Conservation (phyloP, 2,888 invertebrate genomes). For the Dusona sp. region DNA sequence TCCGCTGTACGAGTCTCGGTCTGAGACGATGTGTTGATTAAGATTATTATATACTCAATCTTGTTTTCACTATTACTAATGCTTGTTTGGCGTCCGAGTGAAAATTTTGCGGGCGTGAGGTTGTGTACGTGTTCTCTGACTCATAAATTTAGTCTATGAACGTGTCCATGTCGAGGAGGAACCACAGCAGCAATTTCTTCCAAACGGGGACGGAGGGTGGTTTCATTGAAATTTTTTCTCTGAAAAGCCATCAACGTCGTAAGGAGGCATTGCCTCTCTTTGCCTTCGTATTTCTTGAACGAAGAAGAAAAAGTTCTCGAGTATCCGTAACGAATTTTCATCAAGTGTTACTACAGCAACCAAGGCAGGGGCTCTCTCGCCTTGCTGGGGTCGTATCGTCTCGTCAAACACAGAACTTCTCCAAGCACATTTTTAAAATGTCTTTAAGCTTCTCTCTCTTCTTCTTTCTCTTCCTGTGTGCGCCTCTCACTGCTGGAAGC, state of each 20-base stretch:
- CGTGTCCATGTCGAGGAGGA: not conserved
- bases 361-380: slow-evolving; percentile 35
- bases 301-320: slow-evolving; percentile 45
- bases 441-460: slow-evolving; percentile 66
- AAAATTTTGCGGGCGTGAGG: not conserved
- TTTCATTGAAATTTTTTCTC: slow-evolving; percentile 50
- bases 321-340: slow-evolving; percentile 66
- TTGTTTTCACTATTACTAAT: not conserved
- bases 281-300: slow-evolving; percentile 2
- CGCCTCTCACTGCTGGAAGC: not conserved
- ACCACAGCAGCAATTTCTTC: not conserved
- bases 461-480: too few species aligned
- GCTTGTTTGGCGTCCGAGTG: not conserved
- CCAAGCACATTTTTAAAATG: slow-evolving; percentile 67
- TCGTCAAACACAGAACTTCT: slow-evolving; percentile 58
- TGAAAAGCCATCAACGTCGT: slow-evolving; percentile 48
- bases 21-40: not conserved
- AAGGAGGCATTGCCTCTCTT: not conserved
- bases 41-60: not conserved
- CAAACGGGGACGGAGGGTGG: not conserved
- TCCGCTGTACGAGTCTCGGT: too few species aligned
- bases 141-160: not conserved
- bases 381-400: slow-evolving; percentile 60
- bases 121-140: not conserved
- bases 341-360: slow-evolving; percentile 19